Base-by-base conservation (phyloP, 2,888 invertebrate species). In the Ommatoiulus sabulosus region DNA sequence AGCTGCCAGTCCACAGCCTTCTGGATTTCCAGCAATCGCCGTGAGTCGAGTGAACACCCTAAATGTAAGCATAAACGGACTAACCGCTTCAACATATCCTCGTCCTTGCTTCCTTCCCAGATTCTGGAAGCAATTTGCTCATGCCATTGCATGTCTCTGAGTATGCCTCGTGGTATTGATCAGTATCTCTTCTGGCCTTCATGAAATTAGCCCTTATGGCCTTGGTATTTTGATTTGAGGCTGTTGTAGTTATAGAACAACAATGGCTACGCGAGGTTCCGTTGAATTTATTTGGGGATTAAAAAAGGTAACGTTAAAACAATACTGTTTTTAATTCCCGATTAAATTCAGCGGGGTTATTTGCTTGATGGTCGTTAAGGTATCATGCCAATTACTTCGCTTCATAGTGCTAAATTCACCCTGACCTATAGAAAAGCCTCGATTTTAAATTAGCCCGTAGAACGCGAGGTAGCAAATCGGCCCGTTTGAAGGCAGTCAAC, bases 1-100 rank as follows among this genome's bases (percentile, higher is more conserved):
- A 94, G 97, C 98, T 92, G 94, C 98, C 91, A 98, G 97, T 94
- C 98, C 98, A 92, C 98, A 98, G 94, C 98, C 98, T 91, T 97
- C 97, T 92, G 97, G 97, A 92, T 98, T 98, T 94, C 97, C 97
- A 92, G 96, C 97, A 91, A 97, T 97, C 93, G 97, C 97, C 92
- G 97, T 97, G 92, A 97, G 91, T 90, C 90, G 91, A 89, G 91
- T 91, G 89, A 89, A 90, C 88, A 88, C 88, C 80, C 86, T 89
- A 80, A 89, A 89, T 88, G 89, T 89, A 89, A 89, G 89, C 89
- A 43, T 72, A 72, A 72, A 24, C n/a, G 24, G 72, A 72, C 72
- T 72, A 72, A 72, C 63, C 72, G 72, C 72, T 20, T 72, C 10
- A 24, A 24, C 24, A 0, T 52, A 72, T 72, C 10, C 8, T 17